Percentiles rank a stretch among this genome's conserved stretches.
These are phyloP conservation scores for Leptothorax acervorum DNA, from an alignment of 2,888 invertebrate species.

Conservation along the genomic window DNA sequence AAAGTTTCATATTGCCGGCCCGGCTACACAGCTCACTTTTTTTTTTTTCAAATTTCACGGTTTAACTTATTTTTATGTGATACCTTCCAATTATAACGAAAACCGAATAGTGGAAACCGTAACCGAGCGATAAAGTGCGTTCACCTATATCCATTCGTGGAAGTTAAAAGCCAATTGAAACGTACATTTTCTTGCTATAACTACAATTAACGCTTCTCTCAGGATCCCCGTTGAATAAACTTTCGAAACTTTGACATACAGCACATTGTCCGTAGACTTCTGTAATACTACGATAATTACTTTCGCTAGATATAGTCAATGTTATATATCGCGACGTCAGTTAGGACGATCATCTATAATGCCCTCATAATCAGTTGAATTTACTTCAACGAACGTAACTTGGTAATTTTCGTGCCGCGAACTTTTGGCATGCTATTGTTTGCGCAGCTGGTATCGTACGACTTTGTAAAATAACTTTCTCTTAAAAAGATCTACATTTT, in stretches of 20 bases:
- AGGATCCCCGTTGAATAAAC: conserved; percentile 61
- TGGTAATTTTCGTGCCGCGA: conserved; percentile 42
- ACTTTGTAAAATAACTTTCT: conserved; percentile 37
- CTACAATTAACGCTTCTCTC: conserved; percentile 68
- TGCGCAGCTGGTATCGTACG: conserved; percentile 46
- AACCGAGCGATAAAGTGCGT: conserved; percentile 9
- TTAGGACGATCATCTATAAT: conserved; percentile 45
- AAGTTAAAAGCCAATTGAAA: conserved; percentile 53
- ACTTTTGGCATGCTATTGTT: conserved; percentile 48
- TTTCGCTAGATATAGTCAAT: conserved; percentile 50
- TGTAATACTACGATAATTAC: conserved; percentile 66
- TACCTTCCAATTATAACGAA: conserved; percentile 25
- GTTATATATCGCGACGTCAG: conserved; percentile 49
- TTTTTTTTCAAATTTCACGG: conserved; percentile 13
- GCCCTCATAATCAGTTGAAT: conserved; percentile 50
- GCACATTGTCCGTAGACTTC: conserved; percentile 50
- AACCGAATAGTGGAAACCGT: conserved; percentile 5
- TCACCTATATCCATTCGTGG: background rate
- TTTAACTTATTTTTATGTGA: conserved; percentile 23
- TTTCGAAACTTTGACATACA: conserved; percentile 63
- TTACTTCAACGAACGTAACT: conserved; percentile 46
- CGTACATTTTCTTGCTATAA: conserved; percentile 46
- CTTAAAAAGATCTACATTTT: conserved; percentile 43
- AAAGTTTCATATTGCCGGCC: background rate
- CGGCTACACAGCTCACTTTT: background rate